Evolutionary conservation across 2,113 vertebrate species (phyloP).

Genomic region (Speoplatyrhinus poulsoni): DNA sequence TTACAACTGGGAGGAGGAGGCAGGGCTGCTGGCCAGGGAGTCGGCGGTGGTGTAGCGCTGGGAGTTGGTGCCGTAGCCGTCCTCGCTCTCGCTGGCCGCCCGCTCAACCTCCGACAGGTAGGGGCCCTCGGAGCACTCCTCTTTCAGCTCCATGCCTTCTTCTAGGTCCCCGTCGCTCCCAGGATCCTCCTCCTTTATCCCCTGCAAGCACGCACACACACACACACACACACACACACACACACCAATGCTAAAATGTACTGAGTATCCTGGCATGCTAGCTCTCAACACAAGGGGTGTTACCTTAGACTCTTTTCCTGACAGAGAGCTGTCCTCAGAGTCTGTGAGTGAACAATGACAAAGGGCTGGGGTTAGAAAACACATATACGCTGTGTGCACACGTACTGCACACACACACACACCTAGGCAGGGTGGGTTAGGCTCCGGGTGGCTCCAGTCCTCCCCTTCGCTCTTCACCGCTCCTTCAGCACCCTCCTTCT

Average conservation of each 20-base stretch:
- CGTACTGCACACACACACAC: background rate
- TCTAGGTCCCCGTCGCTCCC: conserved; percentile 88
- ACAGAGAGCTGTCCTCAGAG: conserved; percentile 90
- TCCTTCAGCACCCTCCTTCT: conserved; percentile 74
- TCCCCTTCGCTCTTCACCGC: conserved; percentile 75
- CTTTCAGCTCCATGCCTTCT: conserved; percentile 91
- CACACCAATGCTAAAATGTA: background rate
- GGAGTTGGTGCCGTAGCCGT: conserved; percentile 94
- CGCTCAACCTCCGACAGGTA: conserved; percentile 96
- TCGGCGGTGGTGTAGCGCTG: conserved; percentile 92
- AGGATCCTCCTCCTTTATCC: conserved; percentile 93
- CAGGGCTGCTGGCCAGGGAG: conserved; percentile 97
- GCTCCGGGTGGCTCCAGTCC: conserved; percentile 76
- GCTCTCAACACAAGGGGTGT: background rate
- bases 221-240: background rate
- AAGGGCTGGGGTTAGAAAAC: conserved; percentile 8
- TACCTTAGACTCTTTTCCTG: conserved; percentile 93
- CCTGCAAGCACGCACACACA: conserved; percentile 68
- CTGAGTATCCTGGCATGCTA: background rate
- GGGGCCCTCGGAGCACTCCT: conserved; percentile 88
- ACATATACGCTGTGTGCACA: background rate
- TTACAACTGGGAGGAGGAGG: conserved; percentile 98
- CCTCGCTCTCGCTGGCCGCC: conserved; percentile 95
- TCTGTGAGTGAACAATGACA: conserved; percentile 75
- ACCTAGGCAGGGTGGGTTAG: conserved; percentile 73